Conservation (phyloP, 1,140 invertebrate species). For the Zophobas morio region DNA sequence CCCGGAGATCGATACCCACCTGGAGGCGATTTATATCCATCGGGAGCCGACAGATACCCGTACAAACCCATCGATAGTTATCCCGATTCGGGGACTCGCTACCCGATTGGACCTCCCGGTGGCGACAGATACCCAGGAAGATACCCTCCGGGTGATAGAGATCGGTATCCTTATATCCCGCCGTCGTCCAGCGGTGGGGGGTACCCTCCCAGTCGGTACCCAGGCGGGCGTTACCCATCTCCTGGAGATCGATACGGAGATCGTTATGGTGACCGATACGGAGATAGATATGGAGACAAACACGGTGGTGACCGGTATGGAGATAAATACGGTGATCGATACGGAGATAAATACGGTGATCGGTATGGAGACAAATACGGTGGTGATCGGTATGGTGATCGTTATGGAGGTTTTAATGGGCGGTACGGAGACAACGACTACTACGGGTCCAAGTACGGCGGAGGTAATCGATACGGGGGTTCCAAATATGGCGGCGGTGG, state of each 20-base stretch:
- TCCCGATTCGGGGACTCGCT: constrained; percentile 49
- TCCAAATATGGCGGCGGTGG: constrained; percentile 58
- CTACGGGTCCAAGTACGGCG: constrained; percentile 65
- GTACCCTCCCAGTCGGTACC: constrained; percentile 58
- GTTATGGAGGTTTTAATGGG: constrained; percentile 49
- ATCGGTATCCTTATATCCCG: constrained; percentile 63
- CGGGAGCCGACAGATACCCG: constrained; percentile 62
- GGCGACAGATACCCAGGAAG: constrained; percentile 56
- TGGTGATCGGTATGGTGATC: constrained; percentile 64
- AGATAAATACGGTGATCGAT: constrained; percentile 60
- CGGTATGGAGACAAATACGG: constrained; percentile 67
- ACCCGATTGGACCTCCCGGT: constrained; percentile 51
- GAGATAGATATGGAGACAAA: constrained; percentile 46
- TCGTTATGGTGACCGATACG: constrained; percentile 61
- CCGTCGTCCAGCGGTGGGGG: constrained; percentile 50
- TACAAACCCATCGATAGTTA: constrained; percentile 37
- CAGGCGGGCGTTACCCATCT: constrained; percentile 55
- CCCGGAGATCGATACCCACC: constrained; percentile 44
- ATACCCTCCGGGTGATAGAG: constrained; percentile 60
- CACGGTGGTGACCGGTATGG: constrained; percentile 49
- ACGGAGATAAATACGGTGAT: too few relatives aligned
- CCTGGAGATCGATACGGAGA: constrained; percentile 65
- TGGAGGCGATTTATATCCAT: constrained; percentile 62
- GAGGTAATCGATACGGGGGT: constrained; percentile 60
- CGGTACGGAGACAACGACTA: constrained; percentile 65